Conservation (phyloP, 2,113 vertebrate genomes). For the Hylia prasina region DNA sequence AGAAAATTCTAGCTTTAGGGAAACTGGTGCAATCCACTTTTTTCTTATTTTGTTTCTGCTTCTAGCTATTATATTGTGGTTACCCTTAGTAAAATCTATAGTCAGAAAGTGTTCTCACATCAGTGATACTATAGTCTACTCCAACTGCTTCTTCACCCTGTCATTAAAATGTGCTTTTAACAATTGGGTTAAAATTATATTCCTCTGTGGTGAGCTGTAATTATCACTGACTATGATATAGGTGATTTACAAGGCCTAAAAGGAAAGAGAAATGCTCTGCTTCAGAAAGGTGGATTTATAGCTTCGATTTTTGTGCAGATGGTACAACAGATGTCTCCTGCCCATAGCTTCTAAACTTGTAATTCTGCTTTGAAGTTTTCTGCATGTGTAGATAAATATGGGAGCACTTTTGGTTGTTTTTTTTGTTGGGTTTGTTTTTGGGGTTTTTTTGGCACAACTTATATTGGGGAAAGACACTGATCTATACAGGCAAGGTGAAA, state of each 20-base stretch:
- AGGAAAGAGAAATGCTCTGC: background rate
- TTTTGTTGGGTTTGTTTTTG: background rate
- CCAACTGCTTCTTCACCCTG: background rate
- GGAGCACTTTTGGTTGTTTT: background rate
- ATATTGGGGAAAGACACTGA: background rate
- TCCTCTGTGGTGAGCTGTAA: background rate
- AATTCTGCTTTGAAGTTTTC: constrained; percentile 28
- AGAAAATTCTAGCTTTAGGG: background rate
- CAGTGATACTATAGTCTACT: background rate
- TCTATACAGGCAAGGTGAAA: background rate
- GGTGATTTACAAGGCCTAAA: background rate
- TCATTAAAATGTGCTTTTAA: background rate
- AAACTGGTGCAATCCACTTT: background rate
- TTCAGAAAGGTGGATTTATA: background rate
- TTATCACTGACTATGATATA: background rate
- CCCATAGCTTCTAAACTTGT: constrained; percentile 33
- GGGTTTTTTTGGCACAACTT: background rate
- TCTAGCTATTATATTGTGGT: background rate
- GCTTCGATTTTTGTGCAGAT: constrained; percentile 33
- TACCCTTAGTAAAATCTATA: background rate
- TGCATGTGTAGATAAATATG: background rate
- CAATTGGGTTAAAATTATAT: background rate
- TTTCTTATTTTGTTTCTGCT: background rate
- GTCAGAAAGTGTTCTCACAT: background rate
- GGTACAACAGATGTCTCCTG: constrained; percentile 58